These are phyloP conservation scores for Drosophila flavopinicola DNA, from an alignment of 2,888 invertebrate genomes.

Conservation along the genomic window DNA sequence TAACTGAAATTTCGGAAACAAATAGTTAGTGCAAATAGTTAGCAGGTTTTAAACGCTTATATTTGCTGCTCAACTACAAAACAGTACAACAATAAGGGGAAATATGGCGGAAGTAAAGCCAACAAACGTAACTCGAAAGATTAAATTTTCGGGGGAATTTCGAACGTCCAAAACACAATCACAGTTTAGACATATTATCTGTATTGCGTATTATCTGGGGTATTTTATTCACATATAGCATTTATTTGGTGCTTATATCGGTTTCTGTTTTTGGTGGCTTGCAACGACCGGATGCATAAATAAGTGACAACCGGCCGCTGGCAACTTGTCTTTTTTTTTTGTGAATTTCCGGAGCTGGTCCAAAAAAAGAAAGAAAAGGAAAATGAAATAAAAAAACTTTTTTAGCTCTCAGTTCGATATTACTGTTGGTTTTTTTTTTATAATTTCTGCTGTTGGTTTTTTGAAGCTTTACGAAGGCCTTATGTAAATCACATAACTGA, in stretches of 20 bases:
- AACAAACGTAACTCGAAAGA: constrained; percentile 12
- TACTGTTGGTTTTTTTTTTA: constrained; percentile 24
- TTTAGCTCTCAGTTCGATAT: constrained; percentile 50
- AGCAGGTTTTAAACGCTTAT: constrained; percentile 34
- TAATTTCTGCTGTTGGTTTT: constrained; percentile 22
- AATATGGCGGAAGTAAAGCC: background rate
- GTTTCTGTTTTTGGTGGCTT: constrained; percentile 27
- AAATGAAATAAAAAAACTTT: constrained; percentile 27
- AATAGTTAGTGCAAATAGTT: constrained; percentile 55
- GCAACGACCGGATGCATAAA: constrained; percentile 75
- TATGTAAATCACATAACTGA: constrained; percentile 46
- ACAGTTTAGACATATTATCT: constrained; percentile 35
- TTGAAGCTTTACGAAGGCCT: constrained; percentile 45
- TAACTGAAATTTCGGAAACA: constrained; percentile 19
- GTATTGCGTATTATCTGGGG: constrained; percentile 40
- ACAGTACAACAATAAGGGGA: background rate
- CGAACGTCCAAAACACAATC: constrained; percentile 35
- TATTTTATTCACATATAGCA: constrained; percentile 35
- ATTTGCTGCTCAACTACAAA: constrained; percentile 26
- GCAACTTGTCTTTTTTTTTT: constrained; percentile 35
- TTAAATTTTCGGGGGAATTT: background rate
- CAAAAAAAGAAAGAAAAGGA: constrained; percentile 21
- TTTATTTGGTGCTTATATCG: constrained; percentile 24
- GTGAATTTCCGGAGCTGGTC: constrained; percentile 62
- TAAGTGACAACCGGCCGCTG: constrained; percentile 70